These are phyloP conservation scores for Epizoanthus scotinus DNA, from an alignment of 92 coral and sea anemone genomes.

Conservation along the genomic window DNA sequence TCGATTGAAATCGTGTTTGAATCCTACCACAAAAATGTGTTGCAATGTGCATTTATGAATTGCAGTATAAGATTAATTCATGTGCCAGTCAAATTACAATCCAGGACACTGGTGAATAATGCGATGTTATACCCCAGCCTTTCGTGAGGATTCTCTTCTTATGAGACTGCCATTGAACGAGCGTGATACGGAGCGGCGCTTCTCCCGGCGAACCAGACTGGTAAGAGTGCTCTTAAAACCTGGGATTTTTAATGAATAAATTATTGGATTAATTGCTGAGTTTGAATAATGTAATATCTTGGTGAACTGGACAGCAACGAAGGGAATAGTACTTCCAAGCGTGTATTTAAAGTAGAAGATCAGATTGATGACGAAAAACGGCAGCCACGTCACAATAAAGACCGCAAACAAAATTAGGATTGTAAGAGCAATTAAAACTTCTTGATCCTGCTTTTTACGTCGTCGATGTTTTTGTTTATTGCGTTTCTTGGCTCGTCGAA, in stretches of 20 bases:
- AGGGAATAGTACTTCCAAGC: slow-evolving; percentile 44
- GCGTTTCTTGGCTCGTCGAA: slow-evolving; percentile 57
- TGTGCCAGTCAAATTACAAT: background rate
- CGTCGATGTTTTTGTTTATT: slow-evolving; percentile 45
- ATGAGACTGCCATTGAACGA: slow-evolving; percentile 50
- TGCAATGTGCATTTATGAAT: too few species aligned
- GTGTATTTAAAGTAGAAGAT: slow-evolving; percentile 52
- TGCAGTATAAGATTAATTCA: background rate
- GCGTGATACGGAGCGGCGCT: slow-evolving; percentile 37
- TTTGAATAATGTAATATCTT: slow-evolving; percentile 77
- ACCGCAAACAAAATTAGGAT: slow-evolving; percentile 71
- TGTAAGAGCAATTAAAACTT: slow-evolving; percentile 67
- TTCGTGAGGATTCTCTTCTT: slow-evolving; percentile 58
- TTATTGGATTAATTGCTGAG: slow-evolving; percentile 83
- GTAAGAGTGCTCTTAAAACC: slow-evolving; percentile 75
- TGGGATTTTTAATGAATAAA: slow-evolving; percentile 81
- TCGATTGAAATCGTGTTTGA: too few species aligned
- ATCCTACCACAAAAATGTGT: too few species aligned
- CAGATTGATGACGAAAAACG: slow-evolving; percentile 66
- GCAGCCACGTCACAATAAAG: slow-evolving; percentile 73
- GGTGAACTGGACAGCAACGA: slow-evolving; percentile 54
- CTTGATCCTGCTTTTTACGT: slow-evolving; percentile 60
- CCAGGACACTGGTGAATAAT: background rate
- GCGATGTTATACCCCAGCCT: slow-evolving; percentile 18
- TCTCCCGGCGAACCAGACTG: slow-evolving; percentile 55